Evolutionary conservation across 1,140 invertebrate species (phyloP), one percentile per base, ranked within the genome.

Genomic region (Cataglyphis hispanica): DNA sequence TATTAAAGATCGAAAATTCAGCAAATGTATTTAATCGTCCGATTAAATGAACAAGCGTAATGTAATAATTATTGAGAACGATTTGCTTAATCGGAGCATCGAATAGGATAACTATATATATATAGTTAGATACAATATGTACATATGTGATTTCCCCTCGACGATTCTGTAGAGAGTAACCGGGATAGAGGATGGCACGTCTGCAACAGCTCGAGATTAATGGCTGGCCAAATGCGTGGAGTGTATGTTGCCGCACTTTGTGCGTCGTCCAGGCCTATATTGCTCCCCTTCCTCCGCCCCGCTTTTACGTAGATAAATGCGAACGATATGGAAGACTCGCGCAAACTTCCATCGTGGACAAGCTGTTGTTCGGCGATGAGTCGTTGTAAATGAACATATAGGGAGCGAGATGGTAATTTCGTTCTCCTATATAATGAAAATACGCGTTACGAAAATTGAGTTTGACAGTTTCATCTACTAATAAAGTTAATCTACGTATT

Each of bases 201-300:
- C 78, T 66, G 70, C 70, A 86, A 92, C 89, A 87, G 87, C 75
- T 11, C 53, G 85, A 86, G 90, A 92, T 92, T 91, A 91, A 92
- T 91, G 85, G 81, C 78, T 34, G 77, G 22, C 50, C 69, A 81
- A 85, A 87, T 88, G 89, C 86, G 88, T 81, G 64, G 75, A 75
- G 76, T 87, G 78, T 75, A 64, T 87, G 78, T 87, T 81, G 83
- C 85, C 86, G 80, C 84, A 83, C 80, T 91, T 84, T 81, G 75
- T 76, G 89, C 74, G 58, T 80, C 78, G 53, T 46, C 46, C 75
- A 19, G 10, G 6, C 34, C 50, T 27, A 27, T 37, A 78, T 74
- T 74, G 60, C 31, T 72, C 61, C 37, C 56, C 37, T 5, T 19
- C 16, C 46, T 16, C 46, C 19, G 66, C 50, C 43, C 78, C 27